Evolutionary conservation across 2,797 vertebrate species (phyloP), one percentile per base, ranked within the genome.

Genomic region (Gymnopithys bicolor): DNA sequence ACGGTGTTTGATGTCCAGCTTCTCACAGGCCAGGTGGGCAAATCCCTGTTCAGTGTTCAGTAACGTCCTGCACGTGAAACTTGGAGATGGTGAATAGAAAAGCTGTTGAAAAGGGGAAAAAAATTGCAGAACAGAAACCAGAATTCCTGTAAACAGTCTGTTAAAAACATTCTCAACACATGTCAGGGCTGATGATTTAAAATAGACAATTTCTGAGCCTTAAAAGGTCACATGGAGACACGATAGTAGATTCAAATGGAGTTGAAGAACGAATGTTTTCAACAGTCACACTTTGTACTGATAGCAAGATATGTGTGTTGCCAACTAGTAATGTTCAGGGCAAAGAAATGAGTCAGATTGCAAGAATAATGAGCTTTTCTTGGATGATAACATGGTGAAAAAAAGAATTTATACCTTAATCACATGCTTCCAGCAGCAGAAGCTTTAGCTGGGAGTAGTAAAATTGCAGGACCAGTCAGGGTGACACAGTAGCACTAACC

Each of bases 71-170:
- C 21, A 27, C 67, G 84, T 83, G 89, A 77, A 77, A 77, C 43
- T 41, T 51, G 69, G 79, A 96, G 82, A 80, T 23, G 74, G n/a
- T 78, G 62, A 92, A 59, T 32, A 89, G 77, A 91, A 95, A 95
- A 84, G 48, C 78, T 90, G 87, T 82, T 90, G 69, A 78, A 89
- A 89, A 78, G 32, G 46, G 32, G 18, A 78, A 66, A 78, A 52
- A 89, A 93, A 73, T 39, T 89, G 19, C 55, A 94, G 96, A 97
- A 97, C 73, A 96, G 95, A 97, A 97, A 96, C 70, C 80, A 90
- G 82, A 87, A 94, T 95, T 96, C 95, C 94, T 83, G 94, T 97
- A 97, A 97, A 96, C 91, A 93, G 56, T 48, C 71, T 94, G 92
- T 92, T 95, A 94, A 97, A 96, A 96, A 95, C 95, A 97, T 82